A percentile compares a stretch with the other conserved stretches of the same genome.
Evolutionary conservation across 2,888 invertebrate species (phyloP).

Genomic region (Allygus modestus): DNA sequence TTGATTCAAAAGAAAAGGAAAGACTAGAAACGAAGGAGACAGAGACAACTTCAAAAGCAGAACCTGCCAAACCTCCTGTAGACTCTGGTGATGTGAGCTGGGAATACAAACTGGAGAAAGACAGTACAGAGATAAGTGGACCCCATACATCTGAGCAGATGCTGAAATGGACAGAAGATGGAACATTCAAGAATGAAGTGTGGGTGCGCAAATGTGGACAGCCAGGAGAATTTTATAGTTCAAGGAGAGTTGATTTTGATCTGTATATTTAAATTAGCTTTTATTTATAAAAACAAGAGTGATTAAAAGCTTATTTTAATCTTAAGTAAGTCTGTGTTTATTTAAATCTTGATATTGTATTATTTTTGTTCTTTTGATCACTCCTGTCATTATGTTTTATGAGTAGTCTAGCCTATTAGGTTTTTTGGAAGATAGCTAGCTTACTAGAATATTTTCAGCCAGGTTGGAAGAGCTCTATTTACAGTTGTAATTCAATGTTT

Average conservation of each 20-base stretch:
- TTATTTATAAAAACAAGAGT: too few species aligned
- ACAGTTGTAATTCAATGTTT: too few species aligned
- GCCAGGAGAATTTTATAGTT: slow-evolving; percentile 88
- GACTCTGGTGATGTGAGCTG: slow-evolving; percentile 80
- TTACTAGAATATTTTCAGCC: too few species aligned
- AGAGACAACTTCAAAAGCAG: slow-evolving; percentile 17
- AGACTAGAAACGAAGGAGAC: slow-evolving; percentile 72
- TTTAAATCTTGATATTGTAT: too few species aligned
- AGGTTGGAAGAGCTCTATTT: too few species aligned
- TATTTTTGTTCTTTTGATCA: too few species aligned
- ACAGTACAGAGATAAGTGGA: slow-evolving; percentile 86
- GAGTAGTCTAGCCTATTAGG: too few species aligned
- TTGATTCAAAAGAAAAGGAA: slow-evolving; percentile 86
- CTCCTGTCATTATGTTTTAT: too few species aligned
- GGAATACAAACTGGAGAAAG: slow-evolving; percentile 95
- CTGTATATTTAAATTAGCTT: slow-evolving; percentile 83
- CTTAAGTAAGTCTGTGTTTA: too few species aligned
- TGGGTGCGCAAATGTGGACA: slow-evolving; percentile 90
- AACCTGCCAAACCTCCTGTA: slow-evolving; percentile 32
- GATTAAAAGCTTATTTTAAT: too few species aligned
- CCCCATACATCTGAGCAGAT: slow-evolving; percentile 92
- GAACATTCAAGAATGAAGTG: slow-evolving; percentile 90
- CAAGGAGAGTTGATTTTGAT: slow-evolving; percentile 95
- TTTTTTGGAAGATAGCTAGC: too few species aligned
- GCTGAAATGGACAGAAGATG: slow-evolving; percentile 92